Conservation (phyloP, 2,113 vertebrate genomes). For the Rattus norvegicus region DNA sequence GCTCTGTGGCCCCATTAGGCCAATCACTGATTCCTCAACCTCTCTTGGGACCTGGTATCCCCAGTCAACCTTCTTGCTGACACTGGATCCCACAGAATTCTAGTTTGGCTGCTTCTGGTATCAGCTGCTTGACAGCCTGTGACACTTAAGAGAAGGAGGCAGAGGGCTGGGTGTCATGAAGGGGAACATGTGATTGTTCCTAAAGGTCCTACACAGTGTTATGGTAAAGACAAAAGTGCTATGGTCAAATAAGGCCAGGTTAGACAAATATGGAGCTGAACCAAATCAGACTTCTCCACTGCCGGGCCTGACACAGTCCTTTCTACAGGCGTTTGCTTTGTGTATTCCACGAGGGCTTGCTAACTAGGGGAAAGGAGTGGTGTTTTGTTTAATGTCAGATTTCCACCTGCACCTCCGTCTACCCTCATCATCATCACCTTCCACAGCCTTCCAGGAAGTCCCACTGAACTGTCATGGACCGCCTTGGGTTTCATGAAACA, state of each 20-base stretch:
- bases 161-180: background rate
- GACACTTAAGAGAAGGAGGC: background rate
- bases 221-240: background rate
- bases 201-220: background rate
- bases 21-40: background rate
- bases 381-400: background rate
- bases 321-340: background rate
- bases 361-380: background rate
- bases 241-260: background rate
- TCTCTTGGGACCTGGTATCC: background rate
- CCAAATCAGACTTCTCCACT: background rate
- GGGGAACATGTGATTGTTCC: background rate
- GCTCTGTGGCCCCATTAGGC: slow-evolving; percentile 2
- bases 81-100: background rate
- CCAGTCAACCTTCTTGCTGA: background rate
- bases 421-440: background rate
- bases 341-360: background rate
- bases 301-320: background rate
- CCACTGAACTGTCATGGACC: background rate
- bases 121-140: background rate
- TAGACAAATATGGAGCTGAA: slow-evolving; percentile 8
- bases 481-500: background rate
- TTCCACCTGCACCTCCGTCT: too few relatives aligned
- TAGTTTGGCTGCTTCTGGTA: background rate
- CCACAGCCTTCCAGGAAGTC: background rate